Conservation (phyloP, 1,140 invertebrate species). For the Andrena cerasifolii region DNA sequence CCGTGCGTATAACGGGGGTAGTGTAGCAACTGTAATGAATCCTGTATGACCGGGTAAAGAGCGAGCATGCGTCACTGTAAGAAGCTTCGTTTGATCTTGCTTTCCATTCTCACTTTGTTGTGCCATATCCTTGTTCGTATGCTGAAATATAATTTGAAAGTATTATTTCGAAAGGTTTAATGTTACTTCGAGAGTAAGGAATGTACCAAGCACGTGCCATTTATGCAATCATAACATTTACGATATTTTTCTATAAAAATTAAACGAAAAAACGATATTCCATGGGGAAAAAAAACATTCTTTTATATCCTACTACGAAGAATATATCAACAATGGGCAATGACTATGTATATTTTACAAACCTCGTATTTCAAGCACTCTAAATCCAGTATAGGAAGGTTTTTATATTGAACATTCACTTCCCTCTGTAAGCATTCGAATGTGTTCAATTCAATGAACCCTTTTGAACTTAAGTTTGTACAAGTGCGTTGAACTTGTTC, state of each 20-base stretch:
- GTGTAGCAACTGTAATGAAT: constrained; percentile 95
- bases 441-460: constrained; percentile 93
- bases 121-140: constrained; percentile 72
- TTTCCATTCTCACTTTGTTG: constrained; percentile 81
- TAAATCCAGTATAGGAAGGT: constrained; percentile 87
- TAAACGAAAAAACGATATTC: constrained; percentile 2
- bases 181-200: background rate
- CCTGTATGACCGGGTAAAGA: constrained; percentile 95
- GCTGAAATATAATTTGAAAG: constrained; percentile 48
- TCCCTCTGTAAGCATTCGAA: constrained; percentile 94
- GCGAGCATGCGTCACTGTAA: constrained; percentile 87
- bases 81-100: constrained; percentile 83
- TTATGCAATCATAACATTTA: background rate
- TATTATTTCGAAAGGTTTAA: constrained; percentile 39
- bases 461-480: constrained; percentile 85
- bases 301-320: background rate
- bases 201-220: background rate
- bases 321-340: background rate
- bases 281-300: background rate
- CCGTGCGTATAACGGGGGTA: constrained; percentile 84
- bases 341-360: constrained; percentile 56
- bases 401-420: constrained; percentile 89
- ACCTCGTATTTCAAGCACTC: constrained; percentile 86
- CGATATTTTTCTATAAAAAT: constrained; percentile 9
- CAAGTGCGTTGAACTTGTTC: constrained; percentile 97